Evolutionary conservation across 2,888 invertebrate species (phyloP).

Genomic region (Zaprionus obscuricornis): DNA sequence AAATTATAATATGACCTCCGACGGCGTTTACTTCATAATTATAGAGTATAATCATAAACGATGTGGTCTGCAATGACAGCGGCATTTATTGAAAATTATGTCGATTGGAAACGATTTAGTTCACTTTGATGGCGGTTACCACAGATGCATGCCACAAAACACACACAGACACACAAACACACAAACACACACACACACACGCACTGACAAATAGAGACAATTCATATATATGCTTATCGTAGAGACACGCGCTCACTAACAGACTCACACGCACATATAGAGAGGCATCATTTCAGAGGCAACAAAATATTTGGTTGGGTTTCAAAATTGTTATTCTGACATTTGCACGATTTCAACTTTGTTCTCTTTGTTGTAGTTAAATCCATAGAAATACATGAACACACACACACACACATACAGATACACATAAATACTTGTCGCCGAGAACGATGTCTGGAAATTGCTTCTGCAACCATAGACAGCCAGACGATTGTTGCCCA

Average conservation of each 20-base stretch:
- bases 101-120: constrained; percentile 57
- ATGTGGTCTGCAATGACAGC: background rate
- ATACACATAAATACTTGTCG: background rate
- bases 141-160: background rate
- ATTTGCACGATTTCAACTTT: constrained; percentile 37
- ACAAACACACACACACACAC: background rate
- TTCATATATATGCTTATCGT: no score
- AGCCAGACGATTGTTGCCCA: constrained; percentile 49
- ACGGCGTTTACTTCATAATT: no score
- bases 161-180: constrained; percentile 4
- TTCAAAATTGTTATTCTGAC: constrained; percentile 67
- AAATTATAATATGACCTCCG: no score
- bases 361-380: constrained; percentile 27
- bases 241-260: background rate
- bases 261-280: background rate
- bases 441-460: constrained; percentile 13
- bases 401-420: background rate
- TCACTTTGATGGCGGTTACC: constrained; percentile 20
- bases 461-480: constrained; percentile 24
- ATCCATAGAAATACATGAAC: constrained; percentile 7
- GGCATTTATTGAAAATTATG: constrained; percentile 39
- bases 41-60: no score
- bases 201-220: no score
- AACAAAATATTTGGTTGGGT: constrained; percentile 60
- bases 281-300: constrained; percentile 3